Evolutionary conservation across 2,797 vertebrate genomes (phyloP).

Genomic region (Tadarida brasiliensis): DNA sequence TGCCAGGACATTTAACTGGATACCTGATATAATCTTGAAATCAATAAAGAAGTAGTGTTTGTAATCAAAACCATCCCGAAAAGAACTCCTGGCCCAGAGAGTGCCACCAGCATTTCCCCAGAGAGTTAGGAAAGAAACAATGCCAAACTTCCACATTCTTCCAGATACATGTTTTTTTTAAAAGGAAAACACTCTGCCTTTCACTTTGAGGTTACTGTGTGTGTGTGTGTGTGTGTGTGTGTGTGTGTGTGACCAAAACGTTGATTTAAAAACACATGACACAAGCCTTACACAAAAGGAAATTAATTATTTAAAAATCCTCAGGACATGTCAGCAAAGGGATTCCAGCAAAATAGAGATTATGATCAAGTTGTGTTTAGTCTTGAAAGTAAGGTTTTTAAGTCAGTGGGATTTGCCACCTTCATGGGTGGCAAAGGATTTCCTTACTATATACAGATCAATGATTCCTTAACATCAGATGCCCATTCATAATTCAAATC

Average conservation of each 20-base stretch:
- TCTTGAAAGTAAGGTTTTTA: neutral
- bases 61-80: neutral
- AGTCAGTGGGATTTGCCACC: neutral
- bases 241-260: neutral
- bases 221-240: neutral
- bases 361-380: neutral
- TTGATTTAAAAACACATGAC: neutral
- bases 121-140: neutral
- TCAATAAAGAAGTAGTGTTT: neutral
- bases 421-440: neutral
- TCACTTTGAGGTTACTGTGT: neutral
- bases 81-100: neutral
- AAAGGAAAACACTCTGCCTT: neutral
- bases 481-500: neutral
- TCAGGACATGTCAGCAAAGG: neutral
- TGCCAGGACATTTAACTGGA: neutral
- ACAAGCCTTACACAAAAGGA: neutral
- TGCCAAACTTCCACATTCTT: neutral
- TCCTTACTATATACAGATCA: neutral
- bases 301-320: neutral
- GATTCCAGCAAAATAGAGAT: neutral
- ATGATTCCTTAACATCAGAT: neutral
- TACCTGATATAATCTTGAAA: neutral
- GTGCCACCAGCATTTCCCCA: neutral
- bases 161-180: too few relatives aligned